Conservation (phyloP, 1,140 invertebrate species). For the Helicorthomorpha holstii region DNA sequence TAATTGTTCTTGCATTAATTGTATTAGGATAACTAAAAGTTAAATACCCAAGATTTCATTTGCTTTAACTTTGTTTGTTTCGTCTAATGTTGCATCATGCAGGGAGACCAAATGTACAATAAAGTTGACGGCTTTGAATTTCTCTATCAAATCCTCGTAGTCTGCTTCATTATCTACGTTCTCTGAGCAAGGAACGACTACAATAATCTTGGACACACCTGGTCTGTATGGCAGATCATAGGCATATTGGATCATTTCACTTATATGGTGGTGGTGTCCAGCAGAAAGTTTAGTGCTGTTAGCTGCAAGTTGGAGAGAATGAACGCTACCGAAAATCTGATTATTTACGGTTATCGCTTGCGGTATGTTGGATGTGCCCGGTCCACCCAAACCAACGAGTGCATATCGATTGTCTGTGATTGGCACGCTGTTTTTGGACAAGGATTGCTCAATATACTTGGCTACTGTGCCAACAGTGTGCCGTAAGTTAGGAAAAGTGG, state of each 20-base stretch:
- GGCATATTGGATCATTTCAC: constrained; percentile 29
- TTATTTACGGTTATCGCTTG: too few relatives aligned
- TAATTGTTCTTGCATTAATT: neutral
- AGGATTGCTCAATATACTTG: too few relatives aligned
- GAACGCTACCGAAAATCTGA: too few relatives aligned
- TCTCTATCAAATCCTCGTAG: constrained; percentile 20
- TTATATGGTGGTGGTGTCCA: constrained; percentile 28
- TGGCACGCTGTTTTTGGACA: too few relatives aligned
- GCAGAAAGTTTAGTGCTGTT: constrained; percentile 20
- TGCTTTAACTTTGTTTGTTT: neutral
- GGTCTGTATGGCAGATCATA: constrained; percentile 29
- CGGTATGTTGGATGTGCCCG: too few relatives aligned
- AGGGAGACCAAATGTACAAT: constrained; percentile 10
- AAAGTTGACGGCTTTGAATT: constrained; percentile 12
- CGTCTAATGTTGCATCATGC: constrained; percentile 2
- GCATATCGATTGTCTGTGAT: too few relatives aligned
- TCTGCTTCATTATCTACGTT: constrained; percentile 17
- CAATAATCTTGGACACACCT: constrained; percentile 31
- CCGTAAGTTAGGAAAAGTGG: too few relatives aligned
- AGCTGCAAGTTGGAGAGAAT: too few relatives aligned
- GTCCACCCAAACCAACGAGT: too few relatives aligned
- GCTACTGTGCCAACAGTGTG: too few relatives aligned
- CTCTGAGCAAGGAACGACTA: constrained; percentile 27
- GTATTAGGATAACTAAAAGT: constrained; percentile 1
- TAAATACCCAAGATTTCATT: neutral